Base-by-base conservation (phyloP, 2,888 invertebrate species). In the Ophioninae sp. region DNA sequence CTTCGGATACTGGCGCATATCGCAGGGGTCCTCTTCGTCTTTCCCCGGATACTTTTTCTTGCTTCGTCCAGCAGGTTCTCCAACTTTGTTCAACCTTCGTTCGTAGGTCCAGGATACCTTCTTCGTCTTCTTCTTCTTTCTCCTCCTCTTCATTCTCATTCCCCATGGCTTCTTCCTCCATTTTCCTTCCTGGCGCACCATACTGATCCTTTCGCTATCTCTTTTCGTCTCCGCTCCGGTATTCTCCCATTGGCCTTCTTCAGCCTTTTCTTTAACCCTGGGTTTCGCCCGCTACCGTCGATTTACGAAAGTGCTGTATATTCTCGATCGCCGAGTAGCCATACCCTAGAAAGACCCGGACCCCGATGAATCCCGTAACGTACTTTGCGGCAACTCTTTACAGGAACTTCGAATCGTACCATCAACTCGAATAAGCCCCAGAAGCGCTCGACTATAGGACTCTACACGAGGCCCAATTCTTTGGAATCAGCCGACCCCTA, bases 171-270 rank as follows among this genome's bases (percentile, higher is more conserved):
- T 30, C 68, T 21, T 67, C 59, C 70, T 13, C 20, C 44, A 69
- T 84, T 81, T 67, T 65, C 67, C 65, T 64, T 39, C 61, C 76
- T 68, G 75, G 79, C 79, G 67, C 72, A 75, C 77, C 65, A 69
- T 74, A 78, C 78, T 67, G 81, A 84, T 84, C 75, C 78, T 70
- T 84, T 72, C 76, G 67, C 79, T 61, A 81, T 84, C 79, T 81
- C 70, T 72, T 73, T 78, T 74, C 74, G 69, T 75, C 73, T 70
- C 76, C 79, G 44, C 65, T 76, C 73, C 73, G 39, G 73, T 79
- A 74, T 79, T 67, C 73, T 41, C 79, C 67, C 72, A 59, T 76
- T 57, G 79, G 64, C 62, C 67, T 77, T 72, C 64, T 77, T 67
- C 59, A 2, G 30, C 69, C 64, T 62, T 65, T 68, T 23, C 69